phyloP scores from a whole-genome alignment of 2,113 vertebrate genomes.

The Cisticola juncidis region DNA sequence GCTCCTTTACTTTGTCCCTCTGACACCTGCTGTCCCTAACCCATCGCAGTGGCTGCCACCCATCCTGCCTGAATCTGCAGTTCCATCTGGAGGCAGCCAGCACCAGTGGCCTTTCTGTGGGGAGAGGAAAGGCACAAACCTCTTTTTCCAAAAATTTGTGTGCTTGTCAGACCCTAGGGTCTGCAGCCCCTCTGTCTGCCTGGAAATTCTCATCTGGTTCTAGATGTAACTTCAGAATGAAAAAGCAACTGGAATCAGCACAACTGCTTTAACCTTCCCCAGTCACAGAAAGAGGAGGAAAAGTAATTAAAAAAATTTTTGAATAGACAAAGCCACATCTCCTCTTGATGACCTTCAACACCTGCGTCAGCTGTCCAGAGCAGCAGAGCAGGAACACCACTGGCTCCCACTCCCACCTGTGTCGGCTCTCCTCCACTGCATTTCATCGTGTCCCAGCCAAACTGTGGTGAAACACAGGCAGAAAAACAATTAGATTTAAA shows the following conservation, averaged over 20 bases:
- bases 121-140: neutral
- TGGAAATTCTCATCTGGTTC: neutral
- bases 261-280: constrained; percentile 13
- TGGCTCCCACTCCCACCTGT: neutral
- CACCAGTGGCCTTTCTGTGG: neutral
- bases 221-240: constrained; percentile 23
- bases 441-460: neutral
- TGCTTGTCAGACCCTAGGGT: neutral
- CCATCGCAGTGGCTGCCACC: neutral
- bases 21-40: neutral
- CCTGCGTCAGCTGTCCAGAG: fast-evolving
- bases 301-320: neutral
- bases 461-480: neutral
- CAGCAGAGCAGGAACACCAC: neutral
- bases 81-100: neutral
- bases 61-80: neutral
- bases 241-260: neutral
- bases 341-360: neutral
- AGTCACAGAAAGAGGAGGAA: neutral
- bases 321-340: neutral
- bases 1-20: neutral
- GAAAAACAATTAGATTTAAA: constrained; percentile 59
- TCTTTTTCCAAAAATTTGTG: neutral
- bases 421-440: neutral
- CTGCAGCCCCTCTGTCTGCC: fast-evolving